These are phyloP conservation scores for Drosophila gaucha DNA, from an alignment of 2,888 invertebrate genomes.

Conservation along the genomic window DNA sequence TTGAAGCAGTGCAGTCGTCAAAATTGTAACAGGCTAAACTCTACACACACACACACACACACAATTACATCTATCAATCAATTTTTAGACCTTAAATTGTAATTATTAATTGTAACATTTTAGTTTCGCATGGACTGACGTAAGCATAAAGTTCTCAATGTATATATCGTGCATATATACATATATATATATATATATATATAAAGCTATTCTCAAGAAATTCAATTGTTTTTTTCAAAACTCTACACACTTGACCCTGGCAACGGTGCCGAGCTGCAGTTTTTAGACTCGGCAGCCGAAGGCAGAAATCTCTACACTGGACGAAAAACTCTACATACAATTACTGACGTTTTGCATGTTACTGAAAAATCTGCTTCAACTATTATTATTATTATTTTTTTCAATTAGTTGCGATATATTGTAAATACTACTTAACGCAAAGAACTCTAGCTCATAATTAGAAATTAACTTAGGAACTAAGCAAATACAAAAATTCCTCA, in stretches of 20 bases:
- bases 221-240: constrained; percentile 8
- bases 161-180: constrained; percentile 10
- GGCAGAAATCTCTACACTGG: constrained; percentile 35
- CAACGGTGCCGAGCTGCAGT: background rate
- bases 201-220: constrained; percentile 11
- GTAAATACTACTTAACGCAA: constrained; percentile 69
- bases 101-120: constrained; percentile 33
- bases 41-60: constrained; percentile 29
- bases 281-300: constrained; percentile 16
- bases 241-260: constrained; percentile 29
- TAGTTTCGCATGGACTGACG: constrained; percentile 65
- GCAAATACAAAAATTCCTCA: constrained; percentile 63
- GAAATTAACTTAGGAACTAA: constrained; percentile 24
- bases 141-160: constrained; percentile 59
- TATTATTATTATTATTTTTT: constrained; percentile 55
- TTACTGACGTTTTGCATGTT: constrained; percentile 79
- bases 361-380: constrained; percentile 81
- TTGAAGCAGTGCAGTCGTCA: constrained; percentile 78
- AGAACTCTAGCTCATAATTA: constrained; percentile 44
- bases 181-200: constrained; percentile 1
- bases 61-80: constrained; percentile 6
- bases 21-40: constrained; percentile 68
- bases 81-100: constrained; percentile 33
- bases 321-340: constrained; percentile 37
- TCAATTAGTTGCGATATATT: constrained; percentile 64